Evolutionary conservation across 1,140 invertebrate species (phyloP).

Genomic region (Drosophila paulistorum): DNA sequence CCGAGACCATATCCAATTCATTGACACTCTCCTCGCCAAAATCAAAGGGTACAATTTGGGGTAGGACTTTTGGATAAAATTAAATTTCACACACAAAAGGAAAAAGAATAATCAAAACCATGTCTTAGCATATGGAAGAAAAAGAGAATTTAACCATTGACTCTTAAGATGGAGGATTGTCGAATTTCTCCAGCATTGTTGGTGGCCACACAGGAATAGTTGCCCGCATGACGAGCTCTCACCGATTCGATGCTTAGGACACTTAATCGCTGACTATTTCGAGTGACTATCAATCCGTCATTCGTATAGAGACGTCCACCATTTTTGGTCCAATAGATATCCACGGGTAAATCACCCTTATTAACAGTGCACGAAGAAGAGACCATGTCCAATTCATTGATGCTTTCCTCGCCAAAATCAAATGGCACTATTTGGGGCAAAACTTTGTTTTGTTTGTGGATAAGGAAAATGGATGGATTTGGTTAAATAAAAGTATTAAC

Average conservation of each 20-base stretch:
- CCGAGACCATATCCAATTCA: constrained; percentile 87
- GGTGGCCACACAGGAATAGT: constrained; percentile 89
- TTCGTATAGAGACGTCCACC: constrained; percentile 76
- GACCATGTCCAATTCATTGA: constrained; percentile 88
- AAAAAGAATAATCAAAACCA: not conserved
- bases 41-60: constrained; percentile 88
- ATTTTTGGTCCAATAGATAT: constrained; percentile 88
- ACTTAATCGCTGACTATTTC: constrained; percentile 87
- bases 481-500: constrained; percentile 31
- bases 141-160: constrained; percentile 15
- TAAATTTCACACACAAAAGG: not conserved
- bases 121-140: not conserved
- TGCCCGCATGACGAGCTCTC: constrained; percentile 86
- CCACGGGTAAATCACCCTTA: constrained; percentile 92
- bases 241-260: constrained; percentile 88
- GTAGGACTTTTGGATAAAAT: constrained; percentile 86
- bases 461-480: constrained; percentile 13
- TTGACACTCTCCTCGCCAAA: constrained; percentile 89
- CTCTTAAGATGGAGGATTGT: constrained; percentile 86
- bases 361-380: constrained; percentile 91
- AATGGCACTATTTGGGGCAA: constrained; percentile 82
- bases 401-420: constrained; percentile 88
- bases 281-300: constrained; percentile 84
- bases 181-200: constrained; percentile 89
- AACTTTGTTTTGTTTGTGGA: constrained; percentile 23